These are phyloP conservation scores for Actinostola sp. DNA, from an alignment of 92 coral and sea anemone species.

Conservation along the genomic window DNA sequence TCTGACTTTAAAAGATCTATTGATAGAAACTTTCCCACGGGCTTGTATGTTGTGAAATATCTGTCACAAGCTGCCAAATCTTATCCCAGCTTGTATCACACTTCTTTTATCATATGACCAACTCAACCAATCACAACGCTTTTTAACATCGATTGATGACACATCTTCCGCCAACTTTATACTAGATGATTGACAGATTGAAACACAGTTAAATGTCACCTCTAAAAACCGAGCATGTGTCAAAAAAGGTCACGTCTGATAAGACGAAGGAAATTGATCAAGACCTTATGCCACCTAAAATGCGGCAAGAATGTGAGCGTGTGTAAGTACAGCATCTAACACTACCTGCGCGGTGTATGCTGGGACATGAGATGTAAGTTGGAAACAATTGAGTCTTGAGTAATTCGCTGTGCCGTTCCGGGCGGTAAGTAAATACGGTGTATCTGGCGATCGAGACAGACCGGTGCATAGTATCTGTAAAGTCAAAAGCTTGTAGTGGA, in stretches of 20 bases:
- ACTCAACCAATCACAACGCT: conserved; percentile 9
- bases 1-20: not conserved
- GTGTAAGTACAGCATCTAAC: conserved; percentile 6
- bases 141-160: conserved; percentile 7
- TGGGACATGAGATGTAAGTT: conserved; percentile 3
- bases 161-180: conserved; percentile 17
- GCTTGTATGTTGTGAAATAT: not conserved
- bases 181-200: conserved; percentile 30
- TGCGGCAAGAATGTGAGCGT: conserved; percentile 23
- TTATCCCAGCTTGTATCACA: not conserved
- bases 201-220: conserved; percentile 46
- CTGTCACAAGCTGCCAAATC: conserved; percentile 1
- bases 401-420: conserved; percentile 7
- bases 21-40: conserved; percentile 25
- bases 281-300: conserved; percentile 31
- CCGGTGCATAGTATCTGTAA: conserved; percentile 29
- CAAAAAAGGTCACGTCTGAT: conserved; percentile 63
- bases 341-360: conserved; percentile 3
- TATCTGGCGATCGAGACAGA: conserved; percentile 14
- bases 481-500: conserved; percentile 32
- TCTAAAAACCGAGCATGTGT: conserved; percentile 48
- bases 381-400: conserved; percentile 7
- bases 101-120: conserved; percentile 1
- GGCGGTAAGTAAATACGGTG: conserved; percentile 25
- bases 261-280: conserved; percentile 66